phyloP scores from a whole-genome alignment of 2,113 vertebrate species.

The Clarias macrocephalus region DNA sequence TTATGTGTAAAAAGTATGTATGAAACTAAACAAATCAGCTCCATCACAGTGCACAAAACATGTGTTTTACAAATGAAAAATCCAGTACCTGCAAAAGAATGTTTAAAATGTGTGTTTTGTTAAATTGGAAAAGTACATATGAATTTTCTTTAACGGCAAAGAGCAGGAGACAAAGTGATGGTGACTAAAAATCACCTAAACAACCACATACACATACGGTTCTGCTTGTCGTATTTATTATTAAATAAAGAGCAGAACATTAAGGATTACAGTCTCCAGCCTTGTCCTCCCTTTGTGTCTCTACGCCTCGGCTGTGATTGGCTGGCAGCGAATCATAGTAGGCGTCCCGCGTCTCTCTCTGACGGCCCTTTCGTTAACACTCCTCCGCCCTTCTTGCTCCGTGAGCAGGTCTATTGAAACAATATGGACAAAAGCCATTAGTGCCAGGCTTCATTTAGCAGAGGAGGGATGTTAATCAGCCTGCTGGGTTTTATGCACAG shows the following conservation, averaged over 20 bases:
- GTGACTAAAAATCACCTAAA: not conserved
- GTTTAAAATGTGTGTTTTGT: not conserved
- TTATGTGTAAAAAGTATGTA: not conserved
- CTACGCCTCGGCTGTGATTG: not conserved
- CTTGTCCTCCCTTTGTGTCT: not conserved
- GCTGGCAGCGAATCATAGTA: not conserved
- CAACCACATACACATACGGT: not conserved
- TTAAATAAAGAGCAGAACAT: not conserved
- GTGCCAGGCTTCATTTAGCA: conserved; percentile 62
- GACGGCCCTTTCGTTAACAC: not conserved
- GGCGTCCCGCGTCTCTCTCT: not conserved
- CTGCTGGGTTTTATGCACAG: conserved; percentile 54
- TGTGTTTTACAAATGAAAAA: not conserved
- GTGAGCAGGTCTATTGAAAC: conserved; percentile 65
- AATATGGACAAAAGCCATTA: conserved; percentile 62
- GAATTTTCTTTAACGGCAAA: not conserved
- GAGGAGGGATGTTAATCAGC: conserved; percentile 62
- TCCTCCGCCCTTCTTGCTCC: conserved; percentile 26
- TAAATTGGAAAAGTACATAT: not conserved
- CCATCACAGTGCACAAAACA: no score
- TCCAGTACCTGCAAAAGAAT: not conserved
- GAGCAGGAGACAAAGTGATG: not conserved
- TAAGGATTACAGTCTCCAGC: not conserved
- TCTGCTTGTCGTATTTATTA: not conserved
- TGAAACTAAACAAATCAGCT: not conserved